A percentile compares a stretch with the other conserved stretches of the same genome.
Conservation (phyloP, 23 tunicate genomes). For the Trididemnum clinides region DNA sequence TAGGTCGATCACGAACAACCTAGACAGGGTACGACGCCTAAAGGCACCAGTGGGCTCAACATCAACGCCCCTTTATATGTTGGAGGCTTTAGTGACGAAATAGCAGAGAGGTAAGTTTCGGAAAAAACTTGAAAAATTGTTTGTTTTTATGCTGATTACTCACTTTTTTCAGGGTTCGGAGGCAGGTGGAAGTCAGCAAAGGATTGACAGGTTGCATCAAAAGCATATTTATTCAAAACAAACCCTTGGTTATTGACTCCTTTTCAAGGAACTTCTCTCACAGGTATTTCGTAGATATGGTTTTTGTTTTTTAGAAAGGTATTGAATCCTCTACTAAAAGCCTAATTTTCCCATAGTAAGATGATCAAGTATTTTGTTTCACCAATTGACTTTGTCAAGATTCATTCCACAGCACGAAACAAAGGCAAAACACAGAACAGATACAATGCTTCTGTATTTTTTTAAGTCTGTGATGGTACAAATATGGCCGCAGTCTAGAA, state of each 20-base stretch:
- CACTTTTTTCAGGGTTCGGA: background rate
- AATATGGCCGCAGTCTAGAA: too few species aligned
- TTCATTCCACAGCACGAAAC: too few species aligned
- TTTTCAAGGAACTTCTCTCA: background rate
- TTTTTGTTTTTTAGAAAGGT: too few species aligned
- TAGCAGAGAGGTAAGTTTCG: slow-evolving; percentile 26
- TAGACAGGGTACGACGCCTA: slow-evolving; percentile 58
- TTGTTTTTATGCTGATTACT: background rate
- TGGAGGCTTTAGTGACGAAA: slow-evolving; percentile 37
- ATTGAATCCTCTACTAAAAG: too few species aligned
- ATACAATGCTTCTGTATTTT: too few species aligned
- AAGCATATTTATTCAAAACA: slow-evolving; percentile 4
- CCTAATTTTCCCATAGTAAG: too few species aligned
- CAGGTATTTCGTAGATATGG: background rate
- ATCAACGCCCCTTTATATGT: slow-evolving; percentile 46
- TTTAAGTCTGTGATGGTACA: too few species aligned
- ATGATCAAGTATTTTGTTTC: too few species aligned
- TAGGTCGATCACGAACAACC: slow-evolving; percentile 47
- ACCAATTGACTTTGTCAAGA: too few species aligned
- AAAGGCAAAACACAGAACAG: too few species aligned
- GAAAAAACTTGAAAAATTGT: background rate
- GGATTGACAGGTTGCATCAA: slow-evolving; percentile 83
- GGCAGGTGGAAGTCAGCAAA: slow-evolving; percentile 59
- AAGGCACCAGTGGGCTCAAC: slow-evolving; percentile 50
- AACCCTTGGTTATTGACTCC: background rate